phyloP scores from a whole-genome alignment of 2,888 invertebrate genomes.

The Drosophila engyochracea region DNA sequence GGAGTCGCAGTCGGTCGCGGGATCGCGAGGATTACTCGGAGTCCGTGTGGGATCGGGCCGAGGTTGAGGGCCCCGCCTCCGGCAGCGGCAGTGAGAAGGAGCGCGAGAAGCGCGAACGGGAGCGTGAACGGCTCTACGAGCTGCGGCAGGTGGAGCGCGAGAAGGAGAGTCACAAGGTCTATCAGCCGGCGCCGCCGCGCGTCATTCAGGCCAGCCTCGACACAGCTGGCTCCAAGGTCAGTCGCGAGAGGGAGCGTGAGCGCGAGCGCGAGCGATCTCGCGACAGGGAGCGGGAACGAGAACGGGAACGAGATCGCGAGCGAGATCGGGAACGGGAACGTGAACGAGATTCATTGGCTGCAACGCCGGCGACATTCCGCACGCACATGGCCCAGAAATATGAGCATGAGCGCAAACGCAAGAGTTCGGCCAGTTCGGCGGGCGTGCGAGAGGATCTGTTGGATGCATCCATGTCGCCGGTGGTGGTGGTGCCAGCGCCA shows the following conservation, averaged over 20 bases:
- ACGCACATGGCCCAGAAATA: conserved; percentile 91
- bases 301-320: background rate
- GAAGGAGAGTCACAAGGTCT: conserved; percentile 85
- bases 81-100: conserved; percentile 85
- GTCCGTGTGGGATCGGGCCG: conserved; percentile 85
- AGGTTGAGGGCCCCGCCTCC: conserved; percentile 85
- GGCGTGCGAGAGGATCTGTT: conserved; percentile 90
- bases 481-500: conserved; percentile 79
- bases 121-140: conserved; percentile 85
- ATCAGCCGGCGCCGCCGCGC: conserved; percentile 85
- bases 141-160: conserved; percentile 85
- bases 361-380: conserved; percentile 88
- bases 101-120: conserved; percentile 85
- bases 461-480: conserved; percentile 85
- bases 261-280: conserved; percentile 7
- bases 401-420: conserved; percentile 90
- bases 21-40: conserved; percentile 85
- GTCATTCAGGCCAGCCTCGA: conserved; percentile 70
- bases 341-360: conserved; percentile 23
- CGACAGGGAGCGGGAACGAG: conserved; percentile 18
- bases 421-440: conserved; percentile 89
- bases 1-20: conserved; percentile 84
- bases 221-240: conserved; percentile 41
- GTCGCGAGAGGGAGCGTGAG: conserved; percentile 11
- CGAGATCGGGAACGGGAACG: background rate